Evolutionary conservation across 2,888 invertebrate genomes (phyloP).

Genomic region (Lasiommata megera): DNA sequence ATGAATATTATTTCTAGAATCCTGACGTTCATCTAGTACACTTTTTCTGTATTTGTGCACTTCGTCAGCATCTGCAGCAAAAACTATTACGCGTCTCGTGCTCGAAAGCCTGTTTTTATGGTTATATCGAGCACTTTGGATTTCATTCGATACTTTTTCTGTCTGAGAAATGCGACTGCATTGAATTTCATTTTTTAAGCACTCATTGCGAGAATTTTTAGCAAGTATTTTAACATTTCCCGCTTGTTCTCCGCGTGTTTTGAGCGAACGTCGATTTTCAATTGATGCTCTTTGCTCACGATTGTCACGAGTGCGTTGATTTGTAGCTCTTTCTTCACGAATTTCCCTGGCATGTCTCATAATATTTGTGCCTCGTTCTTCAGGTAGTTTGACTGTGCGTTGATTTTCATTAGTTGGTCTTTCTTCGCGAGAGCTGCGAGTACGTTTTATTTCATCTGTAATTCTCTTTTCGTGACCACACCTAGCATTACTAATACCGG

Average conservation of each 20-base stretch:
- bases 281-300: not conserved
- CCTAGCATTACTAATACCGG: not conserved
- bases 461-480: not conserved
- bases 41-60: not conserved
- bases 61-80: not conserved
- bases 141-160: not conserved
- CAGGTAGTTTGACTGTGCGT: not conserved
- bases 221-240: too few species aligned
- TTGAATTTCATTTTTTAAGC: not conserved
- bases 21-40: not conserved
- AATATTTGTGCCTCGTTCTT: not conserved
- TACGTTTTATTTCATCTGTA: not conserved
- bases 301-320: not conserved
- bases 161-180: not conserved
- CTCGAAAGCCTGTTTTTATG: not conserved
- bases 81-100: not conserved
- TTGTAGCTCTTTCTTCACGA: not conserved
- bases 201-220: not conserved
- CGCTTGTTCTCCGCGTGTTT: too few species aligned
- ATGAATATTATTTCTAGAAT: not conserved
- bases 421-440: not conserved
- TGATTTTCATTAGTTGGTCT: not conserved
- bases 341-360: too few species aligned
- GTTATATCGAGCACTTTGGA: not conserved
- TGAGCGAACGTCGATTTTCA: not conserved